A percentile compares a stretch with the other conserved stretches of the same genome.
Conservation (phyloP, 2,797 vertebrate species). For the Danio aesculapii region DNA sequence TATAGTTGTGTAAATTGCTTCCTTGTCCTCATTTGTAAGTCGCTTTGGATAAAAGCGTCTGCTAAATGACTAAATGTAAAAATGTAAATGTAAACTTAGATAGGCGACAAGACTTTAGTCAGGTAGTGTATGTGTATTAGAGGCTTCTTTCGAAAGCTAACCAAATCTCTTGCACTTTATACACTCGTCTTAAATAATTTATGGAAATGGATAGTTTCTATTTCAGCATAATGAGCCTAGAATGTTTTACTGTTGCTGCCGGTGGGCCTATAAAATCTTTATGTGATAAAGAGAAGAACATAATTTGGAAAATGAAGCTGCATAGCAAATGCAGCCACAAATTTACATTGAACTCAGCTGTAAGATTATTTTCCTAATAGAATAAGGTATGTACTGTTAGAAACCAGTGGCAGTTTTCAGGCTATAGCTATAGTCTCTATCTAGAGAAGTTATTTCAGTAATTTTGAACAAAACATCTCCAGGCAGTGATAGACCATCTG, state of each 20-base stretch:
- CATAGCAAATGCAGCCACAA: neutral
- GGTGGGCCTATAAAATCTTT: neutral
- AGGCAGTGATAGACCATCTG: neutral
- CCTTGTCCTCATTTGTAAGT: no score
- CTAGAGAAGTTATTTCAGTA: neutral
- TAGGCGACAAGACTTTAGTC: no score
- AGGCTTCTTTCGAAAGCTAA: neutral
- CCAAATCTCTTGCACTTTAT: neutral
- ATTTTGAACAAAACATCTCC: slow-evolving; percentile 13
- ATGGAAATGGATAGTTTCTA: neutral
- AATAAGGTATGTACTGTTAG: neutral
- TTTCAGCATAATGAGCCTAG: neutral
- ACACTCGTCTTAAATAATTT: neutral
- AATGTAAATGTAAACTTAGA: no score
- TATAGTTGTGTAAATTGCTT: no score
- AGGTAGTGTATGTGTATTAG: no score
- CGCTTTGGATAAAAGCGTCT: no score
- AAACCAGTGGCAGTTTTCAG: neutral
- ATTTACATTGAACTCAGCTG: neutral
- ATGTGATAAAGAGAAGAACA: neutral
- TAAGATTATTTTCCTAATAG: neutral
- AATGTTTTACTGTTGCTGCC: slow-evolving; percentile 2
- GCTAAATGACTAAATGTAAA: no score
- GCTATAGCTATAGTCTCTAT: neutral
- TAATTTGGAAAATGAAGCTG: neutral